Conservation (phyloP, 2,113 vertebrate species). For the Chlamydotis undulata region DNA sequence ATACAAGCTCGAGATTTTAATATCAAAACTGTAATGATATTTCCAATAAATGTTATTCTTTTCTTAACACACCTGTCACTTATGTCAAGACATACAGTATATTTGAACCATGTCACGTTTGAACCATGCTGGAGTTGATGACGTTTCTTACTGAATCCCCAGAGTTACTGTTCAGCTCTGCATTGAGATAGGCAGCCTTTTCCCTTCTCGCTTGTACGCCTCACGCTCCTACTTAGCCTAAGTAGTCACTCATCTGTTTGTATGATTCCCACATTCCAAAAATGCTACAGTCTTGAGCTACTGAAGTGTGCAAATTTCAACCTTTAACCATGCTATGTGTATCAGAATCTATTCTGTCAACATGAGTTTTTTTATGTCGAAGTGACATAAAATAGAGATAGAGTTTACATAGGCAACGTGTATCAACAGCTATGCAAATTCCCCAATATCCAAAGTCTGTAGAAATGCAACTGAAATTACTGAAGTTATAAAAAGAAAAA, state of each 20-base stretch:
- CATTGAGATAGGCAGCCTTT: neutral
- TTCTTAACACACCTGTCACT: neutral
- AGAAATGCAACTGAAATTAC: neutral
- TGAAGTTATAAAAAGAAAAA: neutral
- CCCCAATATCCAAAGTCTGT: neutral
- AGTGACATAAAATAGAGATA: neutral
- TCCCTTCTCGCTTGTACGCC: neutral
- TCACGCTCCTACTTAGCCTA: fast-evolving
- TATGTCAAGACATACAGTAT: neutral
- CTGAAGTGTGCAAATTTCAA: neutral
- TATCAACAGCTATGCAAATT: neutral
- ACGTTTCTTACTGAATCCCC: neutral
- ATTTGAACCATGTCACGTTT: neutral
- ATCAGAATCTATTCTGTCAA: neutral
- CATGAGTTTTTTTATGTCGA: neutral
- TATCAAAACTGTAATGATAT: neutral
- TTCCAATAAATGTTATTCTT: neutral
- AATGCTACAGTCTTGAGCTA: neutral
- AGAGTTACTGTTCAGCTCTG: neutral
- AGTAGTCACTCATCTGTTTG: neutral
- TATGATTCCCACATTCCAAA: neutral
- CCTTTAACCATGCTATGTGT: neutral
- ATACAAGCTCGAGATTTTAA: neutral
- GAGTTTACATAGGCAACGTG: neutral
- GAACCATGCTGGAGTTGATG: neutral